Percentiles rank a stretch among this genome's conserved stretches.
phyloP scores from a whole-genome alignment of 2,113 vertebrate genomes.

The Leptosomus discolor region DNA sequence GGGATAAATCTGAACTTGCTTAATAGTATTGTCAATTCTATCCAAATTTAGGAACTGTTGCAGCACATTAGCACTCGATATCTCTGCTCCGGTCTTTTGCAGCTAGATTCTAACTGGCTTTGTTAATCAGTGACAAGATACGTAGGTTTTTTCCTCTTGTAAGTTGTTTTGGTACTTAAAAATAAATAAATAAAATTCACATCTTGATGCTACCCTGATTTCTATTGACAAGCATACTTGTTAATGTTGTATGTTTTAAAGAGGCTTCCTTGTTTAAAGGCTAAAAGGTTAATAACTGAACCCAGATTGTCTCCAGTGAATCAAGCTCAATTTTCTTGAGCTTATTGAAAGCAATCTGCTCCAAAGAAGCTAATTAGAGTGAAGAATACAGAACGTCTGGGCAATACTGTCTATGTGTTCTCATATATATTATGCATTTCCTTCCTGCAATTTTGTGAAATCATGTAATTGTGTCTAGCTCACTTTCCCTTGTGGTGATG shows the following conservation, averaged over 20 bases:
- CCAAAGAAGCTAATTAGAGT: constrained; percentile 65
- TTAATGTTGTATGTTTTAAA: constrained; percentile 45
- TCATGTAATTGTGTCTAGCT: not conserved
- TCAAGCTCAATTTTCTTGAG: constrained; percentile 64
- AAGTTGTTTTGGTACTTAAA: not conserved
- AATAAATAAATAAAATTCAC: not conserved
- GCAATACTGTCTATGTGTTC: not conserved
- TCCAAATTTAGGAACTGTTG: not conserved
- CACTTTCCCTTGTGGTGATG: not conserved
- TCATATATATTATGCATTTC: not conserved
- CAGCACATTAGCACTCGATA: not conserved
- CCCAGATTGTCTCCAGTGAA: constrained; percentile 62
- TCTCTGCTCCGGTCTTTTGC: not conserved
- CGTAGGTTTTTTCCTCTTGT: not conserved
- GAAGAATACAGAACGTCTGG: not conserved
- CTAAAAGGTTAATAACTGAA: constrained; percentile 66
- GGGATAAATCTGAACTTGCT: not conserved
- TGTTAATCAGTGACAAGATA: not conserved
- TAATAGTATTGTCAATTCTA: not conserved
- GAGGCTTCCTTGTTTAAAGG: constrained; percentile 50
- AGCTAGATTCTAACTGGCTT: not conserved
- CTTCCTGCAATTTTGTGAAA: not conserved
- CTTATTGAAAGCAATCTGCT: constrained; percentile 62
- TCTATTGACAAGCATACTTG: constrained; percentile 51
- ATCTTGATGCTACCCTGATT: constrained; percentile 13